Conservation (phyloP, 2,888 invertebrate genomes). For the Acleris literana region DNA sequence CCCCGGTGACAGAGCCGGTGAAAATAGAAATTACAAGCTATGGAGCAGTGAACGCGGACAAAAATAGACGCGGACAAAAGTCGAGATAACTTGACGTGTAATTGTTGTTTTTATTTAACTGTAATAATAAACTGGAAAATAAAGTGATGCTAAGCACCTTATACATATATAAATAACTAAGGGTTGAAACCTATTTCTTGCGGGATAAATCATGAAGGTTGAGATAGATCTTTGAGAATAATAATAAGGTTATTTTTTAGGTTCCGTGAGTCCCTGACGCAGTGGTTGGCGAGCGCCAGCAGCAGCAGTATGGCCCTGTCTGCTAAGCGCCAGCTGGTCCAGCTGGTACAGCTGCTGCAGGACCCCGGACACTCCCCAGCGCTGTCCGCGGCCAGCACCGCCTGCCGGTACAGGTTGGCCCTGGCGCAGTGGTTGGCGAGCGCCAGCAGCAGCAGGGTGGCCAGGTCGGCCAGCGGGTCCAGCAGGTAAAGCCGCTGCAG, state of each 20-base stretch:
- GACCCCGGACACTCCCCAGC: slow-evolving; percentile 82
- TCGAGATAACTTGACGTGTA: too few relatives aligned
- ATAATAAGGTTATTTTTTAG: too few relatives aligned
- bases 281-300: slow-evolving; percentile 95
- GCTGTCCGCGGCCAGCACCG: slow-evolving; percentile 92
- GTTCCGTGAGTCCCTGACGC: slow-evolving; percentile 79
- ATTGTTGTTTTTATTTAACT: too few relatives aligned
- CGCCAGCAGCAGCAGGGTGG: slow-evolving; percentile 92
- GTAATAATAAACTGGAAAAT: too few relatives aligned
- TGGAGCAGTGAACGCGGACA: too few relatives aligned
- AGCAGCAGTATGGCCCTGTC: slow-evolving; percentile 95
- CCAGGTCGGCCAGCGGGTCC: slow-evolving; percentile 94
- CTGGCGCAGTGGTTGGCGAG: slow-evolving; percentile 95
- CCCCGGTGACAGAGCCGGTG: not conserved
- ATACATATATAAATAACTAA: too few relatives aligned
- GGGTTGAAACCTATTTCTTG: too few relatives aligned
- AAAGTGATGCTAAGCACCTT: too few relatives aligned
- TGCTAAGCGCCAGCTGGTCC: slow-evolving; percentile 91
- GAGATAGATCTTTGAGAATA: too few relatives aligned
- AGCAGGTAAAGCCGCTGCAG: slow-evolving; percentile 57
- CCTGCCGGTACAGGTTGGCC: slow-evolving; percentile 93
- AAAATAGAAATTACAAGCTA: not conserved
- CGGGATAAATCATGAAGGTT: too few relatives aligned
- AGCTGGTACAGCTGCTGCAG: slow-evolving; percentile 57
- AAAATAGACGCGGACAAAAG: too few relatives aligned